Evolutionary conservation across 1,140 invertebrate species (phyloP).

Genomic region (Sycobia sp.): DNA sequence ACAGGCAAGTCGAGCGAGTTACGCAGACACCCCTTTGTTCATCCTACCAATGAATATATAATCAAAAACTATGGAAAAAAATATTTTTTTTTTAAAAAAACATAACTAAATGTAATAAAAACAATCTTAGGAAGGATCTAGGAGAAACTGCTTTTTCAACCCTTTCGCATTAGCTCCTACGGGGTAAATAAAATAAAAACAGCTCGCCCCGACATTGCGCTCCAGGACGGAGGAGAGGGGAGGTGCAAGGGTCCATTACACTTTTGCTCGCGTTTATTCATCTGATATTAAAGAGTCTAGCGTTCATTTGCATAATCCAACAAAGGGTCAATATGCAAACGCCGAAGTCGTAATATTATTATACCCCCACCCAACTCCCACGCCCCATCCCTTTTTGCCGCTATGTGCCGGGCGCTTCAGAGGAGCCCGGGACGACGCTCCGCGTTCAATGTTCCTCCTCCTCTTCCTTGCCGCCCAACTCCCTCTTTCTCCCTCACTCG

Average conservation of each 20-base stretch:
- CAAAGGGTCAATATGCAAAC: conserved; percentile 27
- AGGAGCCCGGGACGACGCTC: background rate
- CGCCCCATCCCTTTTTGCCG: background rate
- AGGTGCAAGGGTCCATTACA: background rate
- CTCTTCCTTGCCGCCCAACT: background rate
- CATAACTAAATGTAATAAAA: no score
- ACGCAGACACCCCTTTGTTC: no score
- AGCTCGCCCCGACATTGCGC: no score
- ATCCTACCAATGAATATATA: no score
- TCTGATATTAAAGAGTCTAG: conserved; percentile 18
- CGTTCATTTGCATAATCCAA: conserved; percentile 25
- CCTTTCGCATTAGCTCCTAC: background rate
- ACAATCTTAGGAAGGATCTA: no score
- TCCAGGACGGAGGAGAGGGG: no score
- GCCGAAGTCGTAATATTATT: conserved; percentile 27
- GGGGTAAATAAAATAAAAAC: background rate
- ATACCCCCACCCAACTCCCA: background rate
- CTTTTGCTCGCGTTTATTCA: conserved; percentile 13
- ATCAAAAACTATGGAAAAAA: no score
- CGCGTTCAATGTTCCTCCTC: background rate
- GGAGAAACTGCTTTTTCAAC: no score
- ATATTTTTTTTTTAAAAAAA: no score
- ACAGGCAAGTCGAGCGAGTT: no score
- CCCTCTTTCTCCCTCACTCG: no score
- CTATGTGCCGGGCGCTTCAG: background rate